These are phyloP conservation scores for Neoarius graeffei DNA, from an alignment of 2,113 vertebrate genomes.

Conservation along the genomic window DNA sequence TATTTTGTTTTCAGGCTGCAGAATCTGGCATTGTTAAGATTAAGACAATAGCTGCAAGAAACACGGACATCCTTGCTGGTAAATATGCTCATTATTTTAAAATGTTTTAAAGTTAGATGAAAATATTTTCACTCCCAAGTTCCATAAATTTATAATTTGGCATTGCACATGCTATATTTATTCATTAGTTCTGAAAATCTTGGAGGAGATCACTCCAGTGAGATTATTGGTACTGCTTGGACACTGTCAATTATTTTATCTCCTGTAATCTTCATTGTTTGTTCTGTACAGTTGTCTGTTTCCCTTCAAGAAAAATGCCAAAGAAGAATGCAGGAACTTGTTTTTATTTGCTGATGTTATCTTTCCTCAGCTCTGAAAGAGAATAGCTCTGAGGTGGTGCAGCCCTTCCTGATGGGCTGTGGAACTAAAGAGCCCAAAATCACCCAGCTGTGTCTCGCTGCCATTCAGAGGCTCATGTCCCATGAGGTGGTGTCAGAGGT, in stretches of 20 bases:
- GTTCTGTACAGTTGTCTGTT: not conserved
- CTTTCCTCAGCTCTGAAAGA: slow-evolving; percentile 86
- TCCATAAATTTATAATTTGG: not conserved
- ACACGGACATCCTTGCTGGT: slow-evolving; percentile 93
- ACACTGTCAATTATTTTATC: slow-evolving; percentile 1
- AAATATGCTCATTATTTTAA: slow-evolving; percentile 53
- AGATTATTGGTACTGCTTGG: not conserved
- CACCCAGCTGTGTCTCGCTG: slow-evolving; percentile 93
- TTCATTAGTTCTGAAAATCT: not conserved
- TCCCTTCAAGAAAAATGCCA: not conserved
- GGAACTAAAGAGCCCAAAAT: slow-evolving; percentile 99
- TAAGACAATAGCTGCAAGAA: slow-evolving; percentile 96
- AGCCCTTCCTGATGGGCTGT: slow-evolving; percentile 98
- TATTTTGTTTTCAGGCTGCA: slow-evolving; percentile 81
- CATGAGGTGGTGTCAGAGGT: slow-evolving; percentile 99
- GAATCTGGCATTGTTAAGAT: slow-evolving; percentile 99
- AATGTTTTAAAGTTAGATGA: not conserved
- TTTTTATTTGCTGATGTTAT: not conserved
- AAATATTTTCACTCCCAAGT: not conserved
- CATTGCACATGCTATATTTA: not conserved
- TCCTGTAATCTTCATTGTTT: not conserved
- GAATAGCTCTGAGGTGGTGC: slow-evolving; percentile 97
- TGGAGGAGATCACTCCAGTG: not conserved
- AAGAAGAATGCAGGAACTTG: not conserved
- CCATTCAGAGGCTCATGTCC: slow-evolving; percentile 98